Evolutionary conservation across 2,797 vertebrate genomes (phyloP), one percentile per base, ranked within the genome.

Genomic region (Lateolabrax maculatus): DNA sequence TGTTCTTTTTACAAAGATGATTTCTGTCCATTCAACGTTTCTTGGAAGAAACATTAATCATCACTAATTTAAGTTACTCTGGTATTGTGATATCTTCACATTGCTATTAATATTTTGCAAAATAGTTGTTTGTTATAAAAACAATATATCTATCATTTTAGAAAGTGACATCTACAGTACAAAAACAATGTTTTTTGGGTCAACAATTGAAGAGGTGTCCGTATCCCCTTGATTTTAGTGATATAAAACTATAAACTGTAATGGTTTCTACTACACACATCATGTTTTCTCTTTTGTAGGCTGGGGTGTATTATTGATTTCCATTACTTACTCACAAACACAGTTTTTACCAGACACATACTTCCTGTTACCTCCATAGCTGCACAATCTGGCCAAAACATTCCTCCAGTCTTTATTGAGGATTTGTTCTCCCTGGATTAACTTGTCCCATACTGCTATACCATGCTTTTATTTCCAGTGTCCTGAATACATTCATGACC

Each of bases 401-500:
- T 11, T 66, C 27, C 11, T 25, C 18, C 52, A 23, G 27, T 69
- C 52, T 69, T 67, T 55, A 52, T 43, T 0, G 3, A 51, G 52
- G 78, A 71, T 65, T 29, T 37, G 10, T 63, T 44, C 10, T 70
- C n/a, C 51, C 6, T 4, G 11, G 52, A 82, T 67, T 60, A 76
- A 79, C 64, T 43, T 13, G 21, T 11, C 16, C 27, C 49, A 12
- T 66, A 3, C 70, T 72, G 63, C 34, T 39, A 34, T 21, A 66
- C 56, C 52, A 43, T n/a, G 18, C 52, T 29, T 77, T 90, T 83
- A 81, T 84, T 90, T 83, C 80, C 62, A 75, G 23, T 87, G 77
- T 78, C 80, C 80, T 87, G 77, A 88, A 91, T 91, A 62, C 75
- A 88, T 84, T 80, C 73, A 81, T 81, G 79, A 89, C 71, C 76